These are phyloP conservation scores for Tetrao urogallus DNA, from an alignment of 2,113 vertebrate species.

Conservation along the genomic window DNA sequence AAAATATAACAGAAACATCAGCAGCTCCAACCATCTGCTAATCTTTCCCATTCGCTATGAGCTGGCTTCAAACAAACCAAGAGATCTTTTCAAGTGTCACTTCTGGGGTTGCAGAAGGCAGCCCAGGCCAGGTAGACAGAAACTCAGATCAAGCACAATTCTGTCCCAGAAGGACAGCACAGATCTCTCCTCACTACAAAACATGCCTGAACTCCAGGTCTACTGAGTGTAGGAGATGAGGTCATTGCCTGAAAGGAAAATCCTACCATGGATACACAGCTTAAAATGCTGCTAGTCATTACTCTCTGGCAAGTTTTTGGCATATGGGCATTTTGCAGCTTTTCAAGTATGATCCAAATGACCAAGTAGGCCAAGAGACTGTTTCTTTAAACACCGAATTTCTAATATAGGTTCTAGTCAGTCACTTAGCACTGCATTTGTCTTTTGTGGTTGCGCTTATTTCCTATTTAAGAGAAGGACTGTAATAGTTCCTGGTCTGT, in stretches of 20 bases:
- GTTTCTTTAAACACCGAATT: neutral
- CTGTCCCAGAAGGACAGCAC: neutral
- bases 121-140: neutral
- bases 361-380: neutral
- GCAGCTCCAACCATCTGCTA: neutral
- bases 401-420: slow-evolving; percentile 2
- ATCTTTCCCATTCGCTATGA: neutral
- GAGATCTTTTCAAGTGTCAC: neutral
- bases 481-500: slow-evolving; percentile 57
- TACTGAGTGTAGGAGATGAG: neutral
- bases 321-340: neutral
- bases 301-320: neutral
- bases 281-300: neutral
- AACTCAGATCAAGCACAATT: neutral
- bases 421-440: neutral
- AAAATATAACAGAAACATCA: neutral
- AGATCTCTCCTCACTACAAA: accelerated
- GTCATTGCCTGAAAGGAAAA: neutral
- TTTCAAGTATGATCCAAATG: neutral
- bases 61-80: neutral
- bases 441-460: slow-evolving; percentile 47
- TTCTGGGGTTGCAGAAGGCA: neutral
- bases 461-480: slow-evolving; percentile 64
- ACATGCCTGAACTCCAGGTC: neutral
- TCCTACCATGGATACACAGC: neutral